Evolutionary conservation across 2,797 vertebrate species (phyloP).

Genomic region (Dryobates pubescens): DNA sequence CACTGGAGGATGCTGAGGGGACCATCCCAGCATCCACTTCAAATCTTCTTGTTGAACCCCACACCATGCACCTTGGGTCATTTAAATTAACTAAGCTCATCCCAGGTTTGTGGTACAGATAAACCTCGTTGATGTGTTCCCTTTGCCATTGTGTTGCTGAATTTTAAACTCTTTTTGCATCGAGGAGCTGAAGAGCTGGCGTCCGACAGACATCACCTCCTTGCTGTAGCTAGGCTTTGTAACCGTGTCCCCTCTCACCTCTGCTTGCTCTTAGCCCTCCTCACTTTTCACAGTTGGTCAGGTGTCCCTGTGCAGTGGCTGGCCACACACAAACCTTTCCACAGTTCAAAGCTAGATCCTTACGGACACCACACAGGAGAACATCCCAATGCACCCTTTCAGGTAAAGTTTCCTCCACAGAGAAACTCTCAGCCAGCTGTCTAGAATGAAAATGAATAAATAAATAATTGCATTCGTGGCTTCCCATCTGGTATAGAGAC

Average conservation of each 20-base stretch:
- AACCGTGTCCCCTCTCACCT: background rate
- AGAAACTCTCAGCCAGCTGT: fast-evolving
- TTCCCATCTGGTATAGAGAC: background rate
- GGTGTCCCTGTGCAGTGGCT: fast-evolving
- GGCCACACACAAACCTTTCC: background rate
- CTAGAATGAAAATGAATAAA: background rate
- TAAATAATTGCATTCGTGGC: fast-evolving
- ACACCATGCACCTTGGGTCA: too few relatives aligned
- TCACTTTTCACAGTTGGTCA: fast-evolving
- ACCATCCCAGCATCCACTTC: background rate
- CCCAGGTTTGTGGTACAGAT: fast-evolving
- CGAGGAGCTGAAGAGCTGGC: background rate
- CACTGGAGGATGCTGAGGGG: background rate
- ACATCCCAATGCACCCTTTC: fast-evolving
- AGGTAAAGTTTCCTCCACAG: background rate
- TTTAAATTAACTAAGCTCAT: background rate
- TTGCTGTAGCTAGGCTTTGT: fast-evolving
- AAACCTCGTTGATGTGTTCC: fast-evolving
- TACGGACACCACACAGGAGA: fast-evolving
- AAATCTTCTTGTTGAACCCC: background rate
- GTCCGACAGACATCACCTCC: background rate
- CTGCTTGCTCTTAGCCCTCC: background rate
- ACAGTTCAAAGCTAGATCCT: background rate
- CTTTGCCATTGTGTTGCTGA: fast-evolving
- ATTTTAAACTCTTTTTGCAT: background rate